Conservation (phyloP, 2,797 vertebrate species). For the Forpus xanthops region DNA sequence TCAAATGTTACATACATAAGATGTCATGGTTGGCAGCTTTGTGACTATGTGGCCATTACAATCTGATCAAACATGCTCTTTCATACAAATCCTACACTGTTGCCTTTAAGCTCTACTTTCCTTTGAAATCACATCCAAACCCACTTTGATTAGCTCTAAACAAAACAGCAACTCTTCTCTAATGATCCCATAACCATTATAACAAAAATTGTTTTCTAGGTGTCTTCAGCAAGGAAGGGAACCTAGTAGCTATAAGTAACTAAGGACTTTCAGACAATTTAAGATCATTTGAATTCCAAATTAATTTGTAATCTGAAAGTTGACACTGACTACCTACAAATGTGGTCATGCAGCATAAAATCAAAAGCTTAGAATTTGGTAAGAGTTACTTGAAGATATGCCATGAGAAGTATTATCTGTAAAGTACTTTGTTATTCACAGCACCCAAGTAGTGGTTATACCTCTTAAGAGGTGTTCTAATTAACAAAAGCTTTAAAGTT, state of each 20-base stretch:
- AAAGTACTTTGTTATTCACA: neutral
- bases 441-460: neutral
- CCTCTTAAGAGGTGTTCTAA: neutral
- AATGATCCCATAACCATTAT: neutral
- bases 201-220: neutral
- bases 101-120: neutral
- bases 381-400: neutral
- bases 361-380: neutral
- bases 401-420: neutral
- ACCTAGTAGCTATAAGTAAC: neutral
- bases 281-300: neutral
- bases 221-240: neutral
- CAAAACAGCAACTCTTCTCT: neutral
- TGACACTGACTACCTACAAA: neutral
- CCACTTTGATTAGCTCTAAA: neutral
- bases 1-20: fast-evolving
- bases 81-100: neutral
- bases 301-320: neutral
- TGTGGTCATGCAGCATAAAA: neutral
- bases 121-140: neutral
- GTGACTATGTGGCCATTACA: neutral
- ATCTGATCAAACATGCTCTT: neutral
- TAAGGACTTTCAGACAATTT: neutral
- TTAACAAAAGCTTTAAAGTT: neutral
- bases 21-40: neutral